These are phyloP conservation scores for Fissipunctia ypsillon DNA, from an alignment of 2,888 invertebrate genomes.

Conservation along the genomic window DNA sequence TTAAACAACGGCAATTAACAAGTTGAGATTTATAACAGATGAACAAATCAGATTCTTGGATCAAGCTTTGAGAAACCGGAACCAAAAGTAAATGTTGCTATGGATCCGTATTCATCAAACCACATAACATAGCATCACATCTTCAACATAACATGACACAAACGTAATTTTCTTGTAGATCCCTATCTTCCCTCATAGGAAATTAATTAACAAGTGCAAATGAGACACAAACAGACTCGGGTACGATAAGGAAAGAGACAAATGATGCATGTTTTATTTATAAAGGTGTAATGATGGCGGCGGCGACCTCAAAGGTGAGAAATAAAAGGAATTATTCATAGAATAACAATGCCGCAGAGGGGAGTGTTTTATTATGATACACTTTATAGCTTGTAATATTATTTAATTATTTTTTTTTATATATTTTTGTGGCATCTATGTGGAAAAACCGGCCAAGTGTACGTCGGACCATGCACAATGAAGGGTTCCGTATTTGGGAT, in stretches of 20 bases:
- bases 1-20: neutral
- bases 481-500: too few relatives aligned
- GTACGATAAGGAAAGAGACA: slow-evolving; percentile 44
- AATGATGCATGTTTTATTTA: slow-evolving; percentile 69
- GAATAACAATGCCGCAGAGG: slow-evolving; percentile 57
- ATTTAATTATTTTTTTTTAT: slow-evolving; percentile 20
- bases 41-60: neutral
- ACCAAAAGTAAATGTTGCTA: neutral
- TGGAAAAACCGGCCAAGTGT: neutral
- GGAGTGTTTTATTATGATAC: slow-evolving; percentile 35
- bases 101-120: neutral
- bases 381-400: slow-evolving; percentile 45
- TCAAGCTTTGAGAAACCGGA: neutral
- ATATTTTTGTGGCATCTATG: neutral
- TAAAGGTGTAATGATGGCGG: slow-evolving; percentile 57
- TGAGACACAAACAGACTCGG: slow-evolving; percentile 16
- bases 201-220: slow-evolving; percentile 45
- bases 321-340: slow-evolving; percentile 73
- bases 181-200: slow-evolving; percentile 10
- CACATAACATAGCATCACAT: neutral
- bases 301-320: slow-evolving; percentile 69
- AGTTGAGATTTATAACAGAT: neutral
- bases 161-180: slow-evolving; percentile 12
- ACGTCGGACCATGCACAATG: too few relatives aligned
- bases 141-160: slow-evolving; percentile 6